Evolutionary conservation across 2,888 invertebrate genomes (phyloP).

Genomic region (Drosophila kanekoi): DNA sequence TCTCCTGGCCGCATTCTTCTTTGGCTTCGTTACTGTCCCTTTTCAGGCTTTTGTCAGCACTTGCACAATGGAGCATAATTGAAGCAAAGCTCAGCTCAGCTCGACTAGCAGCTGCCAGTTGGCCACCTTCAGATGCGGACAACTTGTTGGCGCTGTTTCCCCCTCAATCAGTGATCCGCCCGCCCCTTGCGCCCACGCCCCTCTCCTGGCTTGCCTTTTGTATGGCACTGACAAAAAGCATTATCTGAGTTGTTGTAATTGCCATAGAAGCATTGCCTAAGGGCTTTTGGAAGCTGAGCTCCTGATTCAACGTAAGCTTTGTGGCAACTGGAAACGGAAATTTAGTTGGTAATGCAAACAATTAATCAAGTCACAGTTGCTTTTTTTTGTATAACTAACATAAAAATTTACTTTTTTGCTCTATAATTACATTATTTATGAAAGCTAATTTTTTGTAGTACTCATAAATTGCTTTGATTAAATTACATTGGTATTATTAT

Average conservation of each 20-base stretch:
- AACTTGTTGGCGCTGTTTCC: slow-evolving; percentile 64
- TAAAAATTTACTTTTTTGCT: no score
- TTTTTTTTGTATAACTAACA: neutral
- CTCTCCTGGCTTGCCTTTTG: slow-evolving; percentile 10
- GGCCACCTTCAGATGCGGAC: slow-evolving; percentile 33
- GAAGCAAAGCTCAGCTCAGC: slow-evolving; percentile 27
- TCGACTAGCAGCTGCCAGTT: slow-evolving; percentile 43
- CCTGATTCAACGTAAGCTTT: slow-evolving; percentile 33
- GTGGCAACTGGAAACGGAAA: slow-evolving; percentile 13
- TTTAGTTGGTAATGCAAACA: slow-evolving; percentile 20
- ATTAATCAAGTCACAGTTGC: neutral
- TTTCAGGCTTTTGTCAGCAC: slow-evolving; percentile 50
- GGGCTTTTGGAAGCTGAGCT: slow-evolving; percentile 23
- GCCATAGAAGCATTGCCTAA: slow-evolving; percentile 37
- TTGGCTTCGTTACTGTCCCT: neutral
- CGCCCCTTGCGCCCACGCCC: neutral
- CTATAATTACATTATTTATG: no score
- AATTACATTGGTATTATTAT: no score
- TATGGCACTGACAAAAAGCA: slow-evolving; percentile 42
- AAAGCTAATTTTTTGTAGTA: no score
- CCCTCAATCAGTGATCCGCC: slow-evolving; percentile 45
- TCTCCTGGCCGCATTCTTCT: neutral
- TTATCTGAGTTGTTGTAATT: slow-evolving; percentile 62
- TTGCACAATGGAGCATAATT: slow-evolving; percentile 64
- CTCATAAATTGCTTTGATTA: no score